Evolutionary conservation across 2,888 invertebrate species (phyloP), one percentile per base, ranked within the genome.

Genomic region (Aquatica leii): DNA sequence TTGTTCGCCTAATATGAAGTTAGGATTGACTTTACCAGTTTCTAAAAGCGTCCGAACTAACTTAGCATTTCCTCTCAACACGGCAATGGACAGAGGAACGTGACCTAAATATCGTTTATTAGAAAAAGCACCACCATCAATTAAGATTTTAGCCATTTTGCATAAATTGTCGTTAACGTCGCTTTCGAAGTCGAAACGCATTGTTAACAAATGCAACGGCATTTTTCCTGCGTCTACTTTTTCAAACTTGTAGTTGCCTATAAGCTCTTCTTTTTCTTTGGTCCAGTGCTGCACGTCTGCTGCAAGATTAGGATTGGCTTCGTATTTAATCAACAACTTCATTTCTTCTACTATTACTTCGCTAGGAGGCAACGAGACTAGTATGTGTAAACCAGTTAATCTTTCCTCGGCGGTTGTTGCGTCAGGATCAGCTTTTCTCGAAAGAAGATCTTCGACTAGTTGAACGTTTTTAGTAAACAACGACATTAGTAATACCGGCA

Each of bases 81-180:
- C 74, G 3, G 81, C 80, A 21, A 82, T 59, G 2, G 80, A 76
- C 50, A 82, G 68, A 1, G 78, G 73, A 1, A 77, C 77, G 55
- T 81, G 81, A 3, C 80, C 81, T 35, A 82, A 70, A 70, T 78
- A 81, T 4, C 67, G 69, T 6, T 72, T 69, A n/a, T 71, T 61
- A 4, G 12, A 1, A 15, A 11, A 11, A 9, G 43, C 55, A 0
- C 63, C 63, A 14, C 52, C 21, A 1, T 46, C 15, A 4, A 62
- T 40, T 43, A 43, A 43, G 2, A 43, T 43, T 3, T 2, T 43
- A 3, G 49, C 62, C 46, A 62, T 62, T 24, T 58, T 6, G 9
- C 15, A 14, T 2, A 62, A 69, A 50, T 69, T 51, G 9, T 66
- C 59, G 5, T 67, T 31, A 3, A 12, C 12, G 52, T 80, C 78